Conservation (phyloP, 2,113 vertebrate genomes). For the Haliaeetus leucogaster region DNA sequence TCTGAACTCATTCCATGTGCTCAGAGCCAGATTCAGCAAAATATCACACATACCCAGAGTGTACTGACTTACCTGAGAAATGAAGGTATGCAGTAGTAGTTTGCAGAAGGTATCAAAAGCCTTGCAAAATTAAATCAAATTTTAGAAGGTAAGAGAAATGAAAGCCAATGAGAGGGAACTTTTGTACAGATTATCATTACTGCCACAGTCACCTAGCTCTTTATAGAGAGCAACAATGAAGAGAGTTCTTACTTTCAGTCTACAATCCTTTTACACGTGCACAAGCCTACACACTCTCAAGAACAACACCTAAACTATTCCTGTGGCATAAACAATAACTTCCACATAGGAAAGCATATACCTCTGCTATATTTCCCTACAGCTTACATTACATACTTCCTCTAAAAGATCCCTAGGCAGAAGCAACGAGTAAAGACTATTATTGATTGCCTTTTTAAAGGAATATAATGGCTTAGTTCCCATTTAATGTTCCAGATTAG, state of each 20-base stretch:
- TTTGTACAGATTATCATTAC: not conserved
- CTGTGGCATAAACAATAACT: not conserved
- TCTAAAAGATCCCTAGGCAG: not conserved
- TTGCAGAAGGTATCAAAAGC: conserved; percentile 26
- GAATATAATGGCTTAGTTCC: not conserved
- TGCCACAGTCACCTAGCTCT: not conserved
- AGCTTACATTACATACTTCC: not conserved
- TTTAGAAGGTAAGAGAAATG: conserved; percentile 29
- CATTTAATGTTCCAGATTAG: not conserved
- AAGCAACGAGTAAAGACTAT: not conserved
- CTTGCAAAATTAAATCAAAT: conserved; percentile 41
- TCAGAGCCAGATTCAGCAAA: not conserved
- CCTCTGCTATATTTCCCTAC: not conserved
- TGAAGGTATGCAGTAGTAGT: not conserved
- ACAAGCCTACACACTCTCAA: not conserved
- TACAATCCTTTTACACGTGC: not conserved
- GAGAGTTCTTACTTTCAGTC: not conserved
- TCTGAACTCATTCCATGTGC: not conserved
- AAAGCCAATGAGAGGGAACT: not conserved
- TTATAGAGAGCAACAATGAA: not conserved
- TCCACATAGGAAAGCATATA: not conserved
- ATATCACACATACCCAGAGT: not conserved
- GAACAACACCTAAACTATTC: not conserved
- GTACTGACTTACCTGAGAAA: conserved; percentile 34
- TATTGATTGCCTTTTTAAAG: not conserved